These are phyloP conservation scores for Phyllostomus hastatus DNA, from an alignment of 2,113 vertebrate genomes.

Conservation along the genomic window DNA sequence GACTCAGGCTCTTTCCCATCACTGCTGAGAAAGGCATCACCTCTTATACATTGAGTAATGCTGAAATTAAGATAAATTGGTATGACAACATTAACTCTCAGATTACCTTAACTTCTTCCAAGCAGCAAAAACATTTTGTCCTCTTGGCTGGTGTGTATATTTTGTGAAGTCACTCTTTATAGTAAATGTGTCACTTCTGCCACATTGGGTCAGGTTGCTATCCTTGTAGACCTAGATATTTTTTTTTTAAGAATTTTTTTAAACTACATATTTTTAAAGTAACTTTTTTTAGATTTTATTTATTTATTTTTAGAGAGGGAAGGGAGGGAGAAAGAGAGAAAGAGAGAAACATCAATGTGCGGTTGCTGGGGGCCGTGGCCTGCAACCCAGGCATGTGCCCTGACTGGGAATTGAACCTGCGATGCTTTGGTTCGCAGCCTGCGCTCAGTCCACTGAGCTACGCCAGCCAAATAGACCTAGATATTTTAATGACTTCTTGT, in stretches of 20 bases:
- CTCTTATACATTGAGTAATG: neutral
- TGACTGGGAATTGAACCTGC: too few relatives aligned
- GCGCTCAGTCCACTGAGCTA: too few relatives aligned
- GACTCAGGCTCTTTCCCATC: conserved; percentile 21
- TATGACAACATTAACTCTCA: neutral
- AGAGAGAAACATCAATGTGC: too few relatives aligned
- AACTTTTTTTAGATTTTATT: too few relatives aligned
- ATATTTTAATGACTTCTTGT: neutral
- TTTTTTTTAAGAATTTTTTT: neutral
- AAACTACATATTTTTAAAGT: too few relatives aligned
- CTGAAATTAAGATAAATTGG: conserved; percentile 39
- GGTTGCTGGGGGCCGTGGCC: too few relatives aligned
- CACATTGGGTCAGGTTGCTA: neutral
- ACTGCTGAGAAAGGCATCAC: neutral
- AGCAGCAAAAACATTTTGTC: neutral
- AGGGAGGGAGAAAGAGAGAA: too few relatives aligned
- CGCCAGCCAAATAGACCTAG: neutral
- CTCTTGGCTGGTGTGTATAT: neutral
- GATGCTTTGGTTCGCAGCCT: too few relatives aligned
- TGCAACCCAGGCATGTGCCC: too few relatives aligned
- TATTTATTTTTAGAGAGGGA: too few relatives aligned
- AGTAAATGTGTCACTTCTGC: neutral
- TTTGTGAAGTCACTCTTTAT: neutral
- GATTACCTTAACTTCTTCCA: neutral
- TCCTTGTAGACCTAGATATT: neutral